Evolutionary conservation across 2,888 invertebrate genomes (phyloP), one percentile per base, ranked within the genome.

Genomic region (Epistrophella euchroma): DNA sequence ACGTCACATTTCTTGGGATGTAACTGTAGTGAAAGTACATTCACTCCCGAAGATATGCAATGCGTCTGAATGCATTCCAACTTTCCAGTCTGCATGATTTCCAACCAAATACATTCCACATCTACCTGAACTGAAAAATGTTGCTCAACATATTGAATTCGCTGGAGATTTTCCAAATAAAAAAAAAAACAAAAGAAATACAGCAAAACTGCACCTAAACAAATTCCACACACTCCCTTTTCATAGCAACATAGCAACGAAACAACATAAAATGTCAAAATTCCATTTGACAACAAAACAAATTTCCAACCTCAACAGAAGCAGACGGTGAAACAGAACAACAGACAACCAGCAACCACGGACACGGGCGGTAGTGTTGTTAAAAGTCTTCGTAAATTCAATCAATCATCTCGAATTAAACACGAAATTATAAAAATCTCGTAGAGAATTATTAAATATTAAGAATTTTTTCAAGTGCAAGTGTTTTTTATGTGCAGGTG

Each of bases 311-410:
- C 28, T 17, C 13, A 35, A 50, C 52, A 10, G 28, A 64, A 45
- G 25, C 22, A 37, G 35, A 10, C 22, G 22, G 9, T 25, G 25
- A 50, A 68, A 37, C 68, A 37, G 52, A 66, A 66, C 37, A 22
- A 35, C 85, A 85, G 85, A 77, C 80, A 85, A 85, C 55, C 68
- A 85, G 76, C 85, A 85, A 81, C 85, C 70, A 77, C 81, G 76
- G 76, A 62, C 40, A 9, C 81, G 85, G 55, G 22, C 74, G 85
- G 85, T 85, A 73, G 76, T 85, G 85, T 81, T 76, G 79, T 80
- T 76, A 66, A 64, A 73, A 68, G 72, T 43, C 43, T 45, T 76
- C 45, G 43, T 28, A 37, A 66, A 73, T 40, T 40, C 22, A 28
- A 25, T 52, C 52, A 52, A 52, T 13, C 40, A 32, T 74, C 66